These are phyloP conservation scores for Rhynchomys soricoides DNA, from an alignment of 2,113 vertebrate species.

Conservation along the genomic window DNA sequence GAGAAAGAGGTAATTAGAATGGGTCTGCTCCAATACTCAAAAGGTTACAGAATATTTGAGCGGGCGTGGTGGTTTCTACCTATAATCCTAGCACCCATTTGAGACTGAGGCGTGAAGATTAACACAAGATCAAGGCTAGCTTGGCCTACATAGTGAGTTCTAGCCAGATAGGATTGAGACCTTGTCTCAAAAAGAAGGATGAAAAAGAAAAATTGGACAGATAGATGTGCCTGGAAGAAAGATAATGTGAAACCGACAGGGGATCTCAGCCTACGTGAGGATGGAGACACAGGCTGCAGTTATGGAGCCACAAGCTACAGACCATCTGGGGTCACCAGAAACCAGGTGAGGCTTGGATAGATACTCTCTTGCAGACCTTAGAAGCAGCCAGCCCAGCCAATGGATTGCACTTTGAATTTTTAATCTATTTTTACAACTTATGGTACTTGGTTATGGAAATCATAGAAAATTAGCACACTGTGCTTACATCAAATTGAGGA, in stretches of 20 bases:
- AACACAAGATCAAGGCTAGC: background rate
- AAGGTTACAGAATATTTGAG: background rate
- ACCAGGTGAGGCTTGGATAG: background rate
- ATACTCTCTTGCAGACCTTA: background rate
- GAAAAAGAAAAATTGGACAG: background rate
- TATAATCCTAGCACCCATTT: background rate
- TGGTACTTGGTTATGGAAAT: background rate
- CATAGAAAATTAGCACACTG: background rate
- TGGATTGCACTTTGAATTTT: background rate
- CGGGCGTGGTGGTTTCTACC: background rate
- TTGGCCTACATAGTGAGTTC: background rate
- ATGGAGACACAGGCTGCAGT: background rate
- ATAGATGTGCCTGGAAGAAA: background rate
- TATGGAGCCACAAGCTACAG: background rate
- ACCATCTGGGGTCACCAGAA: background rate
- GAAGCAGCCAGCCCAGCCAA: background rate
- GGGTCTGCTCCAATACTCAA: background rate
- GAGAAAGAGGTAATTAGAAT: background rate
- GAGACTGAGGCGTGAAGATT: background rate
- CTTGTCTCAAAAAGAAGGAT: background rate
- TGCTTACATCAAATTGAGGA: background rate
- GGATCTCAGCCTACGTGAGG: background rate
- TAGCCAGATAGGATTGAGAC: background rate
- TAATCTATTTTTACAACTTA: background rate
- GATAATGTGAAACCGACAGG: background rate